A percentile compares a stretch with the other conserved stretches of the same genome.
Conservation (phyloP, 2,113 vertebrate species). For the Apodemus sylvaticus region DNA sequence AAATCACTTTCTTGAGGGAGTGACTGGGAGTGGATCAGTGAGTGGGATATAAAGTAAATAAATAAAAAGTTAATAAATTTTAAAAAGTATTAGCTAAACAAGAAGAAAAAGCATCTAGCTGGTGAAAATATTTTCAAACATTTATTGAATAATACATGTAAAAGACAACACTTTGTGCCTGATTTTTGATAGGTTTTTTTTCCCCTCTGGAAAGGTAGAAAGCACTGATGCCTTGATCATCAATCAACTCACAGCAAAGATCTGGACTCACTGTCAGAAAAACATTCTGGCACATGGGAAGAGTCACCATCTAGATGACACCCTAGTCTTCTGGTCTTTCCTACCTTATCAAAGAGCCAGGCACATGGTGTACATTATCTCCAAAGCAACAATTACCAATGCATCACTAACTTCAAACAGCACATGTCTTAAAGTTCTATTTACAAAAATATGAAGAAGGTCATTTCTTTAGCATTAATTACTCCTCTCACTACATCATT, state of each 20-base stretch:
- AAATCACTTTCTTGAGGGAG: neutral
- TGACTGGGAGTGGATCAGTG: no score
- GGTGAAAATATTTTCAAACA: neutral
- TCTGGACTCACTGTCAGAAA: neutral
- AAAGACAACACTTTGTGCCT: neutral
- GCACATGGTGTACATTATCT: neutral
- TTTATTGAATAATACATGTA: neutral
- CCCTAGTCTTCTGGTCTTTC: neutral
- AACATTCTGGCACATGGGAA: neutral
- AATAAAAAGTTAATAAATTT: no score
- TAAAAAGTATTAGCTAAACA: neutral
- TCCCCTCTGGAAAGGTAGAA: neutral
- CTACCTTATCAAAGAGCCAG: neutral
- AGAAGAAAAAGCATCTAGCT: neutral
- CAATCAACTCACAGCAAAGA: neutral
- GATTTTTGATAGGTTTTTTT: neutral
- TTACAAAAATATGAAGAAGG: constrained; percentile 79
- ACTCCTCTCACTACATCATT: constrained; percentile 78
- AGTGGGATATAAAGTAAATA: no score
- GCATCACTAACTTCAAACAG: constrained; percentile 34
- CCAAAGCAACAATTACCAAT: constrained; percentile 23
- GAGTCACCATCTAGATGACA: neutral
- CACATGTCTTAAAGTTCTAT: constrained; percentile 80
- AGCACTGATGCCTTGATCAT: neutral
- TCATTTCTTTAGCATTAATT: constrained; percentile 83